A percentile compares a stretch with the other conserved stretches of the same genome.
These are phyloP conservation scores for Siniperca knerii DNA, from an alignment of 2,113 vertebrate species.

Conservation along the genomic window DNA sequence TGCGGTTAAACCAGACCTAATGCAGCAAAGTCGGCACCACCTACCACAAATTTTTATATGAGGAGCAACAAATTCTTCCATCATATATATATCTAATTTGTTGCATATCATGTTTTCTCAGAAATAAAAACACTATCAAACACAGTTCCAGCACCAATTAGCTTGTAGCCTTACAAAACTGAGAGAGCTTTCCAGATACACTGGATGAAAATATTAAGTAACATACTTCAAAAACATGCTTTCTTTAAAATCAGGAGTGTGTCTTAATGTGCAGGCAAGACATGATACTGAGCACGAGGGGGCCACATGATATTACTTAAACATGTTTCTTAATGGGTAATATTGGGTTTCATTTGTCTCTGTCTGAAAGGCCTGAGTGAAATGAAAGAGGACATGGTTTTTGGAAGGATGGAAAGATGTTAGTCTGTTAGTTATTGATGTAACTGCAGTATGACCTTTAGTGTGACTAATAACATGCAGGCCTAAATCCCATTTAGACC, in stretches of 20 bases:
- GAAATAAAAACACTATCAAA: neutral
- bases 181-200: neutral
- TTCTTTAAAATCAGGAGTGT: neutral
- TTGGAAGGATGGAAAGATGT: neutral
- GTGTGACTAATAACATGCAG: neutral
- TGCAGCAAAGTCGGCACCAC: neutral
- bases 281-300: neutral
- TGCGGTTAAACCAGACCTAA: neutral
- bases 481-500: slow-evolving; percentile 4
- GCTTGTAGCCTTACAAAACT: neutral
- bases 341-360: neutral
- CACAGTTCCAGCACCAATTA: neutral
- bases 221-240: neutral
- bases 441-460: neutral
- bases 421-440: neutral
- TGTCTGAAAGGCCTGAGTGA: neutral
- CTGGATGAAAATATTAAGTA: neutral
- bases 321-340: neutral
- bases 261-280: neutral
- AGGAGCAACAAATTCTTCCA: neutral
- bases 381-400: neutral
- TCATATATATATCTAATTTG: neutral
- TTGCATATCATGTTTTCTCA: neutral
- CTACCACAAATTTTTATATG: neutral
- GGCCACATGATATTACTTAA: neutral